A percentile compares a stretch with the other conserved stretches of the same genome.
These are phyloP conservation scores for Nemurella pictetii DNA, from an alignment of 2,888 invertebrate species.

Conservation along the genomic window DNA sequence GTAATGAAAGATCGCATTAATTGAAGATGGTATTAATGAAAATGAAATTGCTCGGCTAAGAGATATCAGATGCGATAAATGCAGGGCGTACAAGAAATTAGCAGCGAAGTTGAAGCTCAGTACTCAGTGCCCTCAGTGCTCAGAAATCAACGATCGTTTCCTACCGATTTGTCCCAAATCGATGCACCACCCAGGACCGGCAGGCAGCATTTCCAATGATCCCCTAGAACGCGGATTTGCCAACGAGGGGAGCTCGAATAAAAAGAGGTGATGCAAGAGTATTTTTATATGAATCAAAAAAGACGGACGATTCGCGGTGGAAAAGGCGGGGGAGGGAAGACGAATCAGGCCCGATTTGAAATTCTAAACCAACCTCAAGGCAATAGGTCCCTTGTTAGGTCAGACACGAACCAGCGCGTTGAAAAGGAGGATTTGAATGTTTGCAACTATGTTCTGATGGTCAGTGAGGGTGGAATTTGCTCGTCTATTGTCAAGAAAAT, in stretches of 20 bases:
- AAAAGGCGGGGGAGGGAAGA: background rate
- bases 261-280: background rate
- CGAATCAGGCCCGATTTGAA: constrained; percentile 27
- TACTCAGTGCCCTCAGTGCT: too few relatives aligned
- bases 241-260: background rate
- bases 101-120: too few relatives aligned
- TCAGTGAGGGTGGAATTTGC: constrained; percentile 33
- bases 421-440: constrained; percentile 38
- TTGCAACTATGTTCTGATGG: constrained; percentile 22
- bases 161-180: too few relatives aligned
- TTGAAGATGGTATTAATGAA: too few relatives aligned
- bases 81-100: too few relatives aligned
- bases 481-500: constrained; percentile 36
- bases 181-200: too few relatives aligned
- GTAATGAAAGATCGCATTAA: too few relatives aligned
- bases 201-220: background rate
- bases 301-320: constrained; percentile 7
- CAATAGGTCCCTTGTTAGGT: constrained; percentile 36
- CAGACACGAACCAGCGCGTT: constrained; percentile 30
- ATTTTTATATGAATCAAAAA: constrained; percentile 10
- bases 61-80: too few relatives aligned
- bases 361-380: constrained; percentile 34
- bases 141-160: too few relatives aligned
- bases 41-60: too few relatives aligned
- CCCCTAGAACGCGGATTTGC: background rate